These are phyloP conservation scores for Morone chrysops DNA, from an alignment of 2,113 vertebrate genomes.

Conservation along the genomic window DNA sequence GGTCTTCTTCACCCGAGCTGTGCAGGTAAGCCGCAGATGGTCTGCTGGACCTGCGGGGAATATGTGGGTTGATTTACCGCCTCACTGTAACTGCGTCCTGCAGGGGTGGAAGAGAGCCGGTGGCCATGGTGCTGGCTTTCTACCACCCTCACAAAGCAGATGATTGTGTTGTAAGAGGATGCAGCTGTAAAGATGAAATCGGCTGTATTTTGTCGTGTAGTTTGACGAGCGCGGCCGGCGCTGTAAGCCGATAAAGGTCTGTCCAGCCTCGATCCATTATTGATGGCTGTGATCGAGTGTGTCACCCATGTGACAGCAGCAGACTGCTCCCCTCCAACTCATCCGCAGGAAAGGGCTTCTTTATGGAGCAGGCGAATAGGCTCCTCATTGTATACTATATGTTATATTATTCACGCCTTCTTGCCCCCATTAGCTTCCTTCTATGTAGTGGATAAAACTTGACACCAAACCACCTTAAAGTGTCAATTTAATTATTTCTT, in stretches of 20 bases:
- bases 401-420: neutral
- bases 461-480: neutral
- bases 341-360: neutral
- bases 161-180: neutral
- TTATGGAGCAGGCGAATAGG: no score
- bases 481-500: neutral
- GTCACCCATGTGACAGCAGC: constrained; percentile 50
- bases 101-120: neutral
- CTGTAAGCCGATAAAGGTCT: constrained; percentile 66
- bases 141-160: neutral
- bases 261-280: constrained; percentile 72
- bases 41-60: neutral
- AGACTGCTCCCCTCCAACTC: neutral
- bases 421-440: no score
- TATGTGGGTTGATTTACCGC: neutral
- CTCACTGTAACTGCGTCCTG: neutral
- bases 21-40: constrained; percentile 77
- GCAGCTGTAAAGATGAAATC: no score
- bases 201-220: neutral
- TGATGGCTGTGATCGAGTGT: constrained; percentile 67
- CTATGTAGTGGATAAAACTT: neutral
- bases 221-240: neutral
- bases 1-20: constrained; percentile 93
- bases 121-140: neutral
- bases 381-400: neutral